Evolutionary conservation across 1,140 invertebrate species (phyloP).

Genomic region (Trichonephila clavipes): DNA sequence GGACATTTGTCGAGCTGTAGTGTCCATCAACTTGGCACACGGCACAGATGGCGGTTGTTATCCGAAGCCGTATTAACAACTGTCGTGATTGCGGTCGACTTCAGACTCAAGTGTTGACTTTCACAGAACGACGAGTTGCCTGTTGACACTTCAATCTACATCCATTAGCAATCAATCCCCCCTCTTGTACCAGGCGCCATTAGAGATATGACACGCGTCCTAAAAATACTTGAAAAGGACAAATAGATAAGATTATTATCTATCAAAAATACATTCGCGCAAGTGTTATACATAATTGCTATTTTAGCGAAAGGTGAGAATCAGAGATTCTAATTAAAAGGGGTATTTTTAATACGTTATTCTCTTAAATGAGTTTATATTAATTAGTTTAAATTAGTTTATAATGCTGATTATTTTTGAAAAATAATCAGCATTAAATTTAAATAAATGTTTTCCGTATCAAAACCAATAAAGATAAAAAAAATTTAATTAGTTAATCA

Average conservation of each 20-base stretch:
- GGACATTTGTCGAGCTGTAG: neutral
- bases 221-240: neutral
- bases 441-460: too few relatives aligned
- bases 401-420: too few relatives aligned
- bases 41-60: conserved; percentile 15
- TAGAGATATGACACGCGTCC: neutral
- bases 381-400: too few relatives aligned
- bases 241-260: neutral
- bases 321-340: too few relatives aligned
- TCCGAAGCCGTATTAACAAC: conserved; percentile 26
- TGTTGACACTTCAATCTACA: conserved; percentile 54
- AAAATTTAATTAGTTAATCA: too few relatives aligned
- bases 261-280: neutral
- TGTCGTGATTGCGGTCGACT: neutral
- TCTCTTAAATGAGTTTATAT: too few relatives aligned
- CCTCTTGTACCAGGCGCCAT: neutral
- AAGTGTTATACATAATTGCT: too few relatives aligned
- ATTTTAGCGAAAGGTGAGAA: too few relatives aligned
- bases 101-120: conserved; percentile 4
- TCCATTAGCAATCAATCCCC: conserved; percentile 47
- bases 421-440: too few relatives aligned
- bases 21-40: neutral
- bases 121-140: neutral
- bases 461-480: too few relatives aligned
- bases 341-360: too few relatives aligned